Base-by-base conservation (phyloP, 1,140 invertebrate species). In the Heliconius nattereri region DNA sequence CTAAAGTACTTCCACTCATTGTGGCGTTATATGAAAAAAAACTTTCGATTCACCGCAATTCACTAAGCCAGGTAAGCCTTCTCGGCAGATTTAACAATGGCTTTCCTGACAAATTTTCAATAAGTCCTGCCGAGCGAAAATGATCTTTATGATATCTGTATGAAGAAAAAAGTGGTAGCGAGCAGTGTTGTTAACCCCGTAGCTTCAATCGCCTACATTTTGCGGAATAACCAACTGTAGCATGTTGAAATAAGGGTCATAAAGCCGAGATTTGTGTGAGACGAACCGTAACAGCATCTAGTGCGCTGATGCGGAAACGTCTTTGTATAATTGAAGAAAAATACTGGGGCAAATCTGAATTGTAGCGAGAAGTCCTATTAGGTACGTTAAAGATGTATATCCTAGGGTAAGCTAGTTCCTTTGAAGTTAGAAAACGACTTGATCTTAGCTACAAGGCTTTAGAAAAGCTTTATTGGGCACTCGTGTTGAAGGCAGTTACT, bases 291-390 rank as follows among this genome's bases (percentile, higher is more conserved):
- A 76, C 80, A 72, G 75, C 75, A 76, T 81, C 77, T 76, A 75
- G 80, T 73, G 80, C 77, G 45, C 76, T 81, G 76, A 78, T 73
- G 80, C 80, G 80, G 80, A 81, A 81, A 81, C 75, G 76, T 81
- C 80, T 81, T 81, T 81, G 80, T 81, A 81, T 78, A 81, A 81
- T 81, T 81, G 80, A 76, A 78, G 80, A 78, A 81, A 81, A 81
- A 81, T 78, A 78, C 76, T 76, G 70, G 73, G 78, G 73, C 80
- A 75, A 75, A 45, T 49, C 40, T 73, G 35, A 73, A 45, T 52
- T 49, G 37, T 49, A 49, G 72, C 60, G 60, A 60, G 57, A 66
- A 66, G 60, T 66, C 60, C 60, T 29, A 66, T 66, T 66, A 66
- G 60, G 60, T 66, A 66, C 23, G 20, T 26, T 66, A 9, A 66